Conservation (phyloP, 2,888 invertebrate species). For the Drosophila mayaguana region DNA sequence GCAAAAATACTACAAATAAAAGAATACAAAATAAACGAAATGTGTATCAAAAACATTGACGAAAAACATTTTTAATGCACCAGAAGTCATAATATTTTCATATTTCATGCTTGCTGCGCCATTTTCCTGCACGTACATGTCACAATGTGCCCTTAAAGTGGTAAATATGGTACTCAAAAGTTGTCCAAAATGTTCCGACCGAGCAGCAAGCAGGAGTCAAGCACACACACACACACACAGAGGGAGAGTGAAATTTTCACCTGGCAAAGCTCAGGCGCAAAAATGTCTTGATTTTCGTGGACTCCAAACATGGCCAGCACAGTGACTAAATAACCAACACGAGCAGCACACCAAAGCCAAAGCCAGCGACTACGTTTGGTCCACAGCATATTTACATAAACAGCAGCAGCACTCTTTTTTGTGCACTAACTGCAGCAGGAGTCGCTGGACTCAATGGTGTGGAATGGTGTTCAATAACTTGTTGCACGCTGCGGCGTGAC, state of each 20-base stretch:
- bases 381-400: constrained; percentile 70
- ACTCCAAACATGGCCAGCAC: constrained; percentile 52
- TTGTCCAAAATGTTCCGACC: constrained; percentile 32
- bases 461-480: background rate
- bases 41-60: constrained; percentile 27
- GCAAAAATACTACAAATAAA: background rate
- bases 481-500: no score
- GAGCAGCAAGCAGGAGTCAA: constrained; percentile 25
- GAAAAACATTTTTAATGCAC: constrained; percentile 67
- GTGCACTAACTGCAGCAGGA: constrained; percentile 7
- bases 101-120: constrained; percentile 57
- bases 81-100: constrained; percentile 76
- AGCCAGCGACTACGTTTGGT: constrained; percentile 38
- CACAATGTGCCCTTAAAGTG: constrained; percentile 63
- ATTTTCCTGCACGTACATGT: constrained; percentile 42
- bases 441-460: background rate
- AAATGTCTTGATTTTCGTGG: constrained; percentile 71
- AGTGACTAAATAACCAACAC: constrained; percentile 47
- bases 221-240: constrained; percentile 42
- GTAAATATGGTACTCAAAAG: constrained; percentile 41
- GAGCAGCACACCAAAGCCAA: constrained; percentile 47
- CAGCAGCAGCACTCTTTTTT: constrained; percentile 30
- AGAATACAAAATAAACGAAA: background rate
- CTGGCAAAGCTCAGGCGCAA: constrained; percentile 45
- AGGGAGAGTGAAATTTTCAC: constrained; percentile 23